Evolutionary conservation across 1,140 invertebrate species (phyloP).

Genomic region (Trypoxylus dichotomus): DNA sequence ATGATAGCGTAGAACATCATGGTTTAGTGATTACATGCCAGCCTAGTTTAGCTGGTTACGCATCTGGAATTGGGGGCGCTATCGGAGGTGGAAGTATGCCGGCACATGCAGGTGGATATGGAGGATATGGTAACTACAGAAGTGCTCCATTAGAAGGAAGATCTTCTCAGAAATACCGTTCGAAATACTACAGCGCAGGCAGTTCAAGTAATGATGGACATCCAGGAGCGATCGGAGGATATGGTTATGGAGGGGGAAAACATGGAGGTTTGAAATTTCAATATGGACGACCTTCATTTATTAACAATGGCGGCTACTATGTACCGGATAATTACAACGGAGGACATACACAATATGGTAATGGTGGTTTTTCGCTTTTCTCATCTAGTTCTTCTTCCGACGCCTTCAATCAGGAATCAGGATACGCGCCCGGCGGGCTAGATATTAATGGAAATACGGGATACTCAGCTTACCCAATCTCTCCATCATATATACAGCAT

Average conservation of each 20-base stretch:
- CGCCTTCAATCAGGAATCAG: background rate
- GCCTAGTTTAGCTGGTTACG: constrained; percentile 50
- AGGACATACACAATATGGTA: background rate
- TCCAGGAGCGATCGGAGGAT: background rate
- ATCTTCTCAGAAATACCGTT: background rate
- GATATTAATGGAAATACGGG: background rate
- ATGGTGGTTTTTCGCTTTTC: background rate
- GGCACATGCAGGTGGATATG: constrained; percentile 36
- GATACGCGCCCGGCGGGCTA: background rate
- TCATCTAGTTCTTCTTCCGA: background rate
- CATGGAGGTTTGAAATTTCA: background rate
- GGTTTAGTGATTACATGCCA: constrained; percentile 52
- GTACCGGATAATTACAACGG: background rate
- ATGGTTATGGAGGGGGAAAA: background rate
- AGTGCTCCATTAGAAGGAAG: background rate
- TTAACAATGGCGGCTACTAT: background rate
- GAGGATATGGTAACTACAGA: constrained; percentile 26
- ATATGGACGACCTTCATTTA: background rate
- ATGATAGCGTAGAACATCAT: constrained; percentile 38
- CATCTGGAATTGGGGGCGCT: constrained; percentile 34
- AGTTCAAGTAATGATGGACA: background rate
- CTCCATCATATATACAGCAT: background rate
- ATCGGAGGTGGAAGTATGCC: constrained; percentile 19
- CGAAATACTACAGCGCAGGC: background rate
- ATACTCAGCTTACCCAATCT: background rate